Percentiles rank a stretch among this genome's conserved stretches.
Conservation (phyloP, 2,113 vertebrate species). For the Leptobrachium ailaonicum region DNA sequence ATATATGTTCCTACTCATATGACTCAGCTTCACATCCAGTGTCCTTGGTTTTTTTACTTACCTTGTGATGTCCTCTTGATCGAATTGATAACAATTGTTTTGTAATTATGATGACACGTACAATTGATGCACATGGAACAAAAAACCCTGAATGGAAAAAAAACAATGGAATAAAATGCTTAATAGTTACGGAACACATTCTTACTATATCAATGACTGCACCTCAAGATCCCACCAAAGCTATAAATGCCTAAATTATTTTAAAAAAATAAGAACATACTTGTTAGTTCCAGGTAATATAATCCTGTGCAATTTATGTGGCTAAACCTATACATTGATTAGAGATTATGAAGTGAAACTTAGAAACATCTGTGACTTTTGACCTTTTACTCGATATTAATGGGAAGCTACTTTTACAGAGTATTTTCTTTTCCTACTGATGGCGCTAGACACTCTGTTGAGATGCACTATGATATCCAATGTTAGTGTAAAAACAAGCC, state of each 20-base stretch:
- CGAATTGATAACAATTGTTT: not conserved
- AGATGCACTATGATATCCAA: too few species aligned
- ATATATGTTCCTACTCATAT: too few species aligned
- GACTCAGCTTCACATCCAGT: not conserved
- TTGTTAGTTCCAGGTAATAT: not conserved
- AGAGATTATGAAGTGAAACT: not conserved
- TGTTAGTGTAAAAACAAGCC: too few species aligned
- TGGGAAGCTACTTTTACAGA: not conserved
- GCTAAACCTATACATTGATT: not conserved
- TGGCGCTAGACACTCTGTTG: too few species aligned
- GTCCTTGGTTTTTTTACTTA: not conserved
- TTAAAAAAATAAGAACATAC: too few species aligned
- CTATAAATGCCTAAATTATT: too few species aligned
- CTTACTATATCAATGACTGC: not conserved
- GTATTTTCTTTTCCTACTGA: too few species aligned
- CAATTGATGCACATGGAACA: not conserved
- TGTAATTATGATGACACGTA: not conserved
- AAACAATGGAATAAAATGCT: not conserved
- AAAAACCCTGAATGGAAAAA: not conserved
- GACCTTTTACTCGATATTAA: not conserved
- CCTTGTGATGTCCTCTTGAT: not conserved
- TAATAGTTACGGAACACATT: too few species aligned
- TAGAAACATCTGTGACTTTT: not conserved
- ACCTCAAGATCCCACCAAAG: not conserved
- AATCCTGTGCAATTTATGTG: not conserved